Evolutionary conservation across 2,113 vertebrate species (phyloP).

Genomic region (Apteryx owenii): DNA sequence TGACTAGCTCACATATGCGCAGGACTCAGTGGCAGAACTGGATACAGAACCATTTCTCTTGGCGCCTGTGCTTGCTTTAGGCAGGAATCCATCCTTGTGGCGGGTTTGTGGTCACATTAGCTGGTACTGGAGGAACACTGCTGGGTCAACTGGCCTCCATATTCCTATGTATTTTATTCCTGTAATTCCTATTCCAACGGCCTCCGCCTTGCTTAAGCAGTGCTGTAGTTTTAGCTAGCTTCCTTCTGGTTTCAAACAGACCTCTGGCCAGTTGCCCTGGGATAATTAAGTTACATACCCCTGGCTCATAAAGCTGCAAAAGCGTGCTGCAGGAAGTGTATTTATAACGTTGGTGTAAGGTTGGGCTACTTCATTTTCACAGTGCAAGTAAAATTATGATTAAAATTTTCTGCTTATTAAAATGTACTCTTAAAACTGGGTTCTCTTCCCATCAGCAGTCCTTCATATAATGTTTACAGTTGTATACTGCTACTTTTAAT

Average conservation of each 20-base stretch:
- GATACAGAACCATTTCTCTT: neutral
- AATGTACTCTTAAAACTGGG: neutral
- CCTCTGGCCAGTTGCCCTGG: neutral
- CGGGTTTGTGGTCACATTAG: neutral
- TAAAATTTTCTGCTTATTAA: constrained; percentile 26
- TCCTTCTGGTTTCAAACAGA: neutral
- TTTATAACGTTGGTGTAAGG: constrained; percentile 3
- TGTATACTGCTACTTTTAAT: neutral
- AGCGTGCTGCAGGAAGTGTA: constrained; percentile 4
- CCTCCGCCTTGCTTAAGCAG: neutral
- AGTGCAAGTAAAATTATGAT: neutral
- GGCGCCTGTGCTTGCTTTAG: fast-evolving
- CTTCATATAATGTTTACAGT: neutral
- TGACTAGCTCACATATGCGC: fast-evolving
- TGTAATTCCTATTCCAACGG: neutral
- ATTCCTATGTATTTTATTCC: neutral
- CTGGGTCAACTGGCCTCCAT: neutral
- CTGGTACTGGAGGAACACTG: neutral
- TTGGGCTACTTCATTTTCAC: neutral
- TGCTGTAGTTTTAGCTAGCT: neutral
- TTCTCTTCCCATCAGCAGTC: neutral
- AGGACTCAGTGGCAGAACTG: neutral
- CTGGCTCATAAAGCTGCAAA: neutral
- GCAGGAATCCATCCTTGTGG: neutral
- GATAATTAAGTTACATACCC: neutral